Conservation (phyloP, 2,797 vertebrate species). For the Sus cebifrons region DNA sequence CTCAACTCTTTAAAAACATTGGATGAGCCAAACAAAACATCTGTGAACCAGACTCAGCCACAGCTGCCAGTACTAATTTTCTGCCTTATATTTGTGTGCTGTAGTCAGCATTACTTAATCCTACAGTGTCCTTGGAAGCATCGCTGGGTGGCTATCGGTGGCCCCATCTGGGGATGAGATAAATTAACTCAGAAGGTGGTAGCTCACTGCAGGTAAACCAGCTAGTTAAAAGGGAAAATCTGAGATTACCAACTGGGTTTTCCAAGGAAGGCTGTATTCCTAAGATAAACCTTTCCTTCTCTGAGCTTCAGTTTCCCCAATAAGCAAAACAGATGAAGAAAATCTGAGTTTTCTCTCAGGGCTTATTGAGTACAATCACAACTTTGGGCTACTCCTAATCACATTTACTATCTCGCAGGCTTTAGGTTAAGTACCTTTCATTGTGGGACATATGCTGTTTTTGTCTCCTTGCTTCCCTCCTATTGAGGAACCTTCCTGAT, state of each 20-base stretch:
- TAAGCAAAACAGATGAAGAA: background rate
- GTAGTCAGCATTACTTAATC: background rate
- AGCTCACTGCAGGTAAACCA: background rate
- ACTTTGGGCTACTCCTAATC: background rate
- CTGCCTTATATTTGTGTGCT: slow-evolving; percentile 37
- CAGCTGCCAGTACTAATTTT: slow-evolving; percentile 62
- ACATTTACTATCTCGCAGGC: background rate
- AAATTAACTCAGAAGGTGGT: background rate
- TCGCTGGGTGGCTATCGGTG: background rate
- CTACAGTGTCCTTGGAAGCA: background rate
- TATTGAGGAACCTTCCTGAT: background rate
- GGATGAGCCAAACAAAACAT: slow-evolving; percentile 82
- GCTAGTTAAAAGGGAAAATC: background rate
- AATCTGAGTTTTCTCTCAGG: background rate
- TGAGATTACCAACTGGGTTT: background rate
- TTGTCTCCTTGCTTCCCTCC: background rate
- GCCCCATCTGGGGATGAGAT: background rate
- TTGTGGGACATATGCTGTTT: background rate
- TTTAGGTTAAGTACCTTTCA: background rate
- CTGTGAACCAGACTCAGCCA: slow-evolving; percentile 75
- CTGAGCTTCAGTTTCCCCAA: background rate
- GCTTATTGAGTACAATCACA: background rate
- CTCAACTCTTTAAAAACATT: slow-evolving; percentile 81
- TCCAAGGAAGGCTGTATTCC: background rate
- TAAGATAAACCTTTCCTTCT: background rate